Conservation (phyloP, 2,113 vertebrate genomes). For the Ophiodon elongatus region DNA sequence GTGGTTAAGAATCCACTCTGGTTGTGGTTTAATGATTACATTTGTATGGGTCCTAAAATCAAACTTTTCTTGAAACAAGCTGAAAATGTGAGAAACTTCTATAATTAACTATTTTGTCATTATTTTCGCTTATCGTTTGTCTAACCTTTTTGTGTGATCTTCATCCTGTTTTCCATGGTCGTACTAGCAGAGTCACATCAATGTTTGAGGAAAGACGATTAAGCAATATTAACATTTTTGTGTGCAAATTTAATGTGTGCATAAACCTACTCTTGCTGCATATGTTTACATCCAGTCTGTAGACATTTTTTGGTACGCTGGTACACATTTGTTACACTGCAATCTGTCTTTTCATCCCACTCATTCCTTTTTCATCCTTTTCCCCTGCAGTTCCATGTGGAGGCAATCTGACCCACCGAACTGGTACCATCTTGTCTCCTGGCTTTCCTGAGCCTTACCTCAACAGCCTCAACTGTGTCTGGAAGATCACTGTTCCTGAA, state of each 20-base stretch:
- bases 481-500: slow-evolving; percentile 97
- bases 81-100: neutral
- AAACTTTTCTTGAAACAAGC: neutral
- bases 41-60: neutral
- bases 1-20: neutral
- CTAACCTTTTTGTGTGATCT: neutral
- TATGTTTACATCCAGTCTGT: slow-evolving; percentile 6
- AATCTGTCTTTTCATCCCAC: neutral
- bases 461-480: slow-evolving; percentile 98
- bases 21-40: slow-evolving; percentile 3
- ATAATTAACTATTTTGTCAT: neutral
- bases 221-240: neutral
- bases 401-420: slow-evolving; percentile 94
- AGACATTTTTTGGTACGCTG: neutral
- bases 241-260: neutral
- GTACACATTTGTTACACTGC: neutral
- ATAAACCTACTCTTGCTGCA: neutral
- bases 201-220: slow-evolving; percentile 4
- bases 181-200: neutral
- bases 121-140: neutral
- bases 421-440: slow-evolving; percentile 95
- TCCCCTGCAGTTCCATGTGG: slow-evolving; percentile 92
- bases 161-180: slow-evolving; percentile 13
- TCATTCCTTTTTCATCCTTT: neutral
- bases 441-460: slow-evolving; percentile 98